Conservation (phyloP, 2,797 vertebrate genomes). For the Selene dorsalis region DNA sequence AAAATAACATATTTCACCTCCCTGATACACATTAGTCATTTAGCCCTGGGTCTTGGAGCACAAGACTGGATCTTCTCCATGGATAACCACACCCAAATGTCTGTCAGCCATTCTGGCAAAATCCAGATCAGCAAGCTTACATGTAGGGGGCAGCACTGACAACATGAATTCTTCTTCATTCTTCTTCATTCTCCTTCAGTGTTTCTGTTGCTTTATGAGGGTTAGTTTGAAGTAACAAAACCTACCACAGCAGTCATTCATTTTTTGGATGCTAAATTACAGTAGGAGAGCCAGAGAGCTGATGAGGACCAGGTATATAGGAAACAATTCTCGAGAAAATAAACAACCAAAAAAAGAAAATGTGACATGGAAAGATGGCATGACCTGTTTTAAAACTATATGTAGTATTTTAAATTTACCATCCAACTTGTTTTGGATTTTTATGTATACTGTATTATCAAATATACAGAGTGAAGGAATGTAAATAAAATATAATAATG, state of each 20-base stretch:
- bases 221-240: not conserved
- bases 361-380: too few relatives aligned
- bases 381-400: not conserved
- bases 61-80: not conserved
- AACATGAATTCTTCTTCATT: too few relatives aligned
- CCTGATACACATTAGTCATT: conserved; percentile 4
- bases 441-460: not conserved
- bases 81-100: not conserved
- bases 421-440: not conserved
- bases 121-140: not conserved
- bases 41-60: not conserved
- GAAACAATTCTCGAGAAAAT: not conserved
- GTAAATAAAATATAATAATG: not conserved
- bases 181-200: too few relatives aligned
- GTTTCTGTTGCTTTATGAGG: not conserved
- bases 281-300: not conserved
- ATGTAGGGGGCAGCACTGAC: not conserved
- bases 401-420: not conserved
- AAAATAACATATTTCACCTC: not conserved
- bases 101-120: not conserved
- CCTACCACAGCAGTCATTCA: not conserved
- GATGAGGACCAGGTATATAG: not conserved
- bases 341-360: too few relatives aligned
- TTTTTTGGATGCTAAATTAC: not conserved
- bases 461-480: not conserved